Base-by-base conservation (phyloP, 2,797 vertebrate genomes). In the Crax fasciolata region DNA sequence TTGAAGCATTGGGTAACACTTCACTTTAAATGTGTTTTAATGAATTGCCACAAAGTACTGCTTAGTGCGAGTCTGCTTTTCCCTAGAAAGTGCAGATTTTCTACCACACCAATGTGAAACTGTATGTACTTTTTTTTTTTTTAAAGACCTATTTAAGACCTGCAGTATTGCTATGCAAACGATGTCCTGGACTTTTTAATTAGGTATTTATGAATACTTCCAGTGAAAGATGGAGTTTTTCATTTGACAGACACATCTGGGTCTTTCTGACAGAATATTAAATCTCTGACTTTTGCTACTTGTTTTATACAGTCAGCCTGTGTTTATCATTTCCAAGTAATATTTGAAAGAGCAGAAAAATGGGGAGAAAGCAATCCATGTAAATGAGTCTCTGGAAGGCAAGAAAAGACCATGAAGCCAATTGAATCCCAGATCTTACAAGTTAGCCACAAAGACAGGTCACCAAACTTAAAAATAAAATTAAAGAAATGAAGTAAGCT, bases 291-390 rank as follows among this genome's bases (percentile, higher is more conserved):
- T 94, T 76, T 74, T 87, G 68, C 71, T 51, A 75, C 65, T 63
- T 89, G 28, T 80, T 87, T 79, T 51, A 65, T 41, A 44, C 30
- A 79, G 38, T 30, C 58, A 85, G 25, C 12, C 57, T 28, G 15
- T 86, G 72, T 46, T 88, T 63, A 48, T 73, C 7, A 75, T 89
- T 92, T 89, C 80, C 76, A 63, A 71, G 41, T 72, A 88, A 75
- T 86, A 80, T 79, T 67, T 79, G 74, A 84, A 96, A 94, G 73
- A 63, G 46, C n/a, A 90, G 67, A 73, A 92, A 72, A 75, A 39
- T 28, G 70, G 6, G 8, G 81, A 70, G 52, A 35, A 81, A 90
- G 44, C n/a, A 94, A 82, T 70, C 43, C 11, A 38, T 87, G 58
- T 39, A 23, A 83, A 41, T 54, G 71, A 77, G 55, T 54, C 44